Evolutionary conservation across 2,797 vertebrate species (phyloP), one percentile per base, ranked within the genome.

Genomic region (Acestrorhynchus altus): DNA sequence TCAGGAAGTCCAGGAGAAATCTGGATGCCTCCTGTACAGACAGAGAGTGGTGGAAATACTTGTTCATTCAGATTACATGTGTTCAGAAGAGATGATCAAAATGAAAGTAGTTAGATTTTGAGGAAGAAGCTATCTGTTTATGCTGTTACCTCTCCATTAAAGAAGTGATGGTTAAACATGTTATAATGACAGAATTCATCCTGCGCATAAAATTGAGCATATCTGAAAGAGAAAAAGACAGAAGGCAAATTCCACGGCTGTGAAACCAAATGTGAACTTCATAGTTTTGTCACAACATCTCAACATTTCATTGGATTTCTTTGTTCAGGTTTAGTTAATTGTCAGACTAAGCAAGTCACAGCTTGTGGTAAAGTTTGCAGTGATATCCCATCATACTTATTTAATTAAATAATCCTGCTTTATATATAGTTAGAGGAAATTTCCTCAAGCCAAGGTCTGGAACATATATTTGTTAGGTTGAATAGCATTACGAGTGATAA

Each of bases 161-260:
- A 99, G 89, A 98, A 97, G 90, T 97, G 91, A 90, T 99, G 95
- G 86, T 99, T 99, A 90, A 99, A 99, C 97, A 99, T 99, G 87
- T 99, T 99, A 88, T 99, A 99, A 87, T 95, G 96, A 83, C 96
- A 97, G 89, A 99, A 99, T 49, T 97, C 95, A 46, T 95, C 92
- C 79, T 92, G 91, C 35, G 87, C 83, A 83, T 96, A 97, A 92
- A 99, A 98, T 81, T 98, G 97, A 12, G 95, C 95, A 74, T 97
- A 98, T 78, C 98, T 98, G 88, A 15, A 83, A 88, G 24, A 72
- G 12, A 56, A 40, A 64, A 64, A 60, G 2, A 79, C 16, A 67
- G 3, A 54, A 35, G 24, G 6, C 15, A 20, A 35, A 35, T 6
- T 2, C 31, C 31, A 35, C 6, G 31, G 31, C 31, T 35, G 31